Conservation (phyloP, 2,113 vertebrate species). For the Nothocercus nigrocapillus region DNA sequence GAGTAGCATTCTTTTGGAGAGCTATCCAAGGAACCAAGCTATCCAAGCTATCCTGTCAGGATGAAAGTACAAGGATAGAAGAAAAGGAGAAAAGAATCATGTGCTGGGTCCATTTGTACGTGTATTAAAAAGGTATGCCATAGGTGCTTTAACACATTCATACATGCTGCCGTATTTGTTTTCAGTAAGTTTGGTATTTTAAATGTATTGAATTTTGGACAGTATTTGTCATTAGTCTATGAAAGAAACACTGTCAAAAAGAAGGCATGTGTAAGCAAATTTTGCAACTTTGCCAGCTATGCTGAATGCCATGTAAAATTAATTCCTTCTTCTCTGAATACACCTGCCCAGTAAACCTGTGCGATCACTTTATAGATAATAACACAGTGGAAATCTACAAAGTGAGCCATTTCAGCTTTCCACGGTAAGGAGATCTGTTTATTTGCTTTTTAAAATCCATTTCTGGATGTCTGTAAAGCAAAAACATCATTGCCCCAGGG, state of each 20-base stretch:
- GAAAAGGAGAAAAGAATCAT: neutral
- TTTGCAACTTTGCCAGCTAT: neutral
- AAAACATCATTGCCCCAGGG: neutral
- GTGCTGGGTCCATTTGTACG: neutral
- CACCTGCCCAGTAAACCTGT: neutral
- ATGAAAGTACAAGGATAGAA: neutral
- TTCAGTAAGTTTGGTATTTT: neutral
- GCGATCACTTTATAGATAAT: neutral
- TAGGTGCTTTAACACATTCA: neutral
- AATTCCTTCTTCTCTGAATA: neutral
- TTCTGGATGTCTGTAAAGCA: neutral
- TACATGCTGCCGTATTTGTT: neutral
- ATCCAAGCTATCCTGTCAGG: no score
- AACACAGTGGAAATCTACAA: neutral
- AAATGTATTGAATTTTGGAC: neutral
- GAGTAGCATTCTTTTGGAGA: neutral
- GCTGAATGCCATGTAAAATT: neutral
- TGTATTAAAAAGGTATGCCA: neutral
- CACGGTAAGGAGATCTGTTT: neutral
- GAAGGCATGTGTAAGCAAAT: neutral
- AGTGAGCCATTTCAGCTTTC: neutral
- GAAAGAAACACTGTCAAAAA: neutral
- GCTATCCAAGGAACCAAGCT: no score
- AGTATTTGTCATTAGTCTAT: neutral
- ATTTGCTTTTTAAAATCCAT: neutral